Conservation (phyloP, 2,797 vertebrate species). For the Macrochelys suwanniensis region DNA sequence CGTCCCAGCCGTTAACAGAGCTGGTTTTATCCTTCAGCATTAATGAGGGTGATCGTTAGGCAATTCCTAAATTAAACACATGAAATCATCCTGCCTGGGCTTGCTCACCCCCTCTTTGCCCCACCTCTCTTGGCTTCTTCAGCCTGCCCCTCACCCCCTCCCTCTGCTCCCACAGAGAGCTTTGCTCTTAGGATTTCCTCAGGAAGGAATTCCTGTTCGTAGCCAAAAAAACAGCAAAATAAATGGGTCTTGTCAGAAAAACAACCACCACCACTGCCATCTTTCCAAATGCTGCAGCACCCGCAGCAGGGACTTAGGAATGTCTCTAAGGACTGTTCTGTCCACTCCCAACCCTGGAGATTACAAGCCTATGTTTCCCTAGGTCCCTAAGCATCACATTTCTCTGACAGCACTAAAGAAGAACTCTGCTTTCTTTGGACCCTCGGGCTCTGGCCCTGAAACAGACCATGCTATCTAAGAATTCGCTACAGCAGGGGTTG, state of each 20-base stretch:
- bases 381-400: neutral
- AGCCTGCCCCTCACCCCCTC: neutral
- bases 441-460: neutral
- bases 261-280: neutral
- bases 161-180: neutral
- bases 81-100: neutral
- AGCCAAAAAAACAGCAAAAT: neutral
- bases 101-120: neutral
- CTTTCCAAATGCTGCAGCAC: rapidly evolving
- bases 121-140: neutral
- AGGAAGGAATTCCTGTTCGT: slow-evolving; percentile 60
- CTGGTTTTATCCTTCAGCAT: neutral
- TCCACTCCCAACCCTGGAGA: neutral
- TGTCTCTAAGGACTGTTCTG: neutral
- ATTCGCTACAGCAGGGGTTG: neutral
- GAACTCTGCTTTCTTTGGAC: neutral
- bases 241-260: neutral
- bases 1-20: neutral
- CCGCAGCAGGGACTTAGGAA: neutral
- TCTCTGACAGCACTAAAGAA: neutral
- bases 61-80: neutral
- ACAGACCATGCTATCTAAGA: neutral
- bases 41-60: neutral
- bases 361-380: neutral
- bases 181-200: slow-evolving; percentile 64